Conservation (phyloP, 2,113 vertebrate species). For the Gallinago media region DNA sequence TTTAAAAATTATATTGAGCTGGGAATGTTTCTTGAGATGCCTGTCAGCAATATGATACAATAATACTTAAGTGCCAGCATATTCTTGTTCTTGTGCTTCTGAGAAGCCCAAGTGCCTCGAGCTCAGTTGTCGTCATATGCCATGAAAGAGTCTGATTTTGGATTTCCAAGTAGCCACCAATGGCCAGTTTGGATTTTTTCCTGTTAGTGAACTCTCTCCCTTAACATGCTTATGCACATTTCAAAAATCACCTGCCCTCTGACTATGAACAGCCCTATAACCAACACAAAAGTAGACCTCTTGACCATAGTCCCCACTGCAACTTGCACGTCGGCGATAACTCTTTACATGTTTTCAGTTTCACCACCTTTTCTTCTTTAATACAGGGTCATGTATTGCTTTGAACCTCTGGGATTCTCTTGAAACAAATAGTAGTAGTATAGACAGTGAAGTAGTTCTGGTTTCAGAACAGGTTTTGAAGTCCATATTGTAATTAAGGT, state of each 20-base stretch:
- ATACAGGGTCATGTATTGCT: neutral
- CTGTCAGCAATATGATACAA: neutral
- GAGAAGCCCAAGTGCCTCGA: neutral
- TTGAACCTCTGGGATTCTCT: neutral
- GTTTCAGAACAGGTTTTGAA: neutral
- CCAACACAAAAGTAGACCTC: neutral
- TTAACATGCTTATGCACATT: fast-evolving
- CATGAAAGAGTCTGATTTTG: neutral
- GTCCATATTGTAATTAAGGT: neutral
- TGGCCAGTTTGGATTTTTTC: neutral
- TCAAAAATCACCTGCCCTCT: neutral
- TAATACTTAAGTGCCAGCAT: neutral
- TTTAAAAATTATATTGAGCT: neutral
- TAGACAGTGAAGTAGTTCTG: neutral
- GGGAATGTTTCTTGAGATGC: neutral
- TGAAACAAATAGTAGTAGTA: neutral
- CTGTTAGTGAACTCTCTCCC: neutral
- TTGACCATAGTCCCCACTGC: neutral
- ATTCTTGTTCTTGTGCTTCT: neutral
- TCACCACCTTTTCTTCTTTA: neutral
- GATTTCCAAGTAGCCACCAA: neutral
- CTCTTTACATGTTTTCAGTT: neutral
- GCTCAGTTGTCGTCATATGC: neutral
- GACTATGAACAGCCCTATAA: neutral
- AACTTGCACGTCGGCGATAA: neutral